Conservation (phyloP, 2,797 vertebrate species). For the Allobates femoralis region DNA sequence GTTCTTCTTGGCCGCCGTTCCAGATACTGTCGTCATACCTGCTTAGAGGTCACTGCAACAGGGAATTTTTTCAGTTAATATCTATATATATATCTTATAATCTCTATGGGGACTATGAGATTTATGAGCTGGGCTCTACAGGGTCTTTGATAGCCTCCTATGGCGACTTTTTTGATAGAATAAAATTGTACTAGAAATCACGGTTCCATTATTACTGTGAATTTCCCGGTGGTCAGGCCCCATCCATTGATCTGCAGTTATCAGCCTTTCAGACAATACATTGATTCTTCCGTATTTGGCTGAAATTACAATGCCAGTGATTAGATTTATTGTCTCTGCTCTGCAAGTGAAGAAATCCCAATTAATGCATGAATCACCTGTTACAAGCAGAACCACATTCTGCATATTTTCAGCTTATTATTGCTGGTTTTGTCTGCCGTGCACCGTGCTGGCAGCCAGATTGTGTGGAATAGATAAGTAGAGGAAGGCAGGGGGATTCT, state of each 20-base stretch:
- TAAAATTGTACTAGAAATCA: not conserved
- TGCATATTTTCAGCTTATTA: conserved; percentile 8
- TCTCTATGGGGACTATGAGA: not conserved
- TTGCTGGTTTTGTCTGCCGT: not conserved
- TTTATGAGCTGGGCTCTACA: not conserved
- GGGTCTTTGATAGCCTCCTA: not conserved
- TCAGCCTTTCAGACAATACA: conserved; percentile 24
- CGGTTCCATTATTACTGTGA: conserved; percentile 2
- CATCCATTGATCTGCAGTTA: conserved; percentile 28
- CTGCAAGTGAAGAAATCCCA: conserved; percentile 6
- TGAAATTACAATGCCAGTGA: conserved; percentile 41
- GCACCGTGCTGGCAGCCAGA: not conserved
- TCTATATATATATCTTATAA: not conserved
- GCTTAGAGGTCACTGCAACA: not conserved
- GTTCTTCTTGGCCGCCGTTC: conserved; percentile 33
- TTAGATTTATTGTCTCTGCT: not conserved
- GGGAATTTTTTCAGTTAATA: not conserved
- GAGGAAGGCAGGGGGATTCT: not conserved
- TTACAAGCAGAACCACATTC: not conserved
- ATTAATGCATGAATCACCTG: conserved; percentile 22
- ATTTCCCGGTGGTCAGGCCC: conserved; percentile 3
- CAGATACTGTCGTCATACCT: not conserved
- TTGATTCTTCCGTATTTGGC: conserved; percentile 28
- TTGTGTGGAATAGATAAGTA: not conserved
- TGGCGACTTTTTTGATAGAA: not conserved